phyloP scores from a whole-genome alignment of 2,113 vertebrate genomes.

The Macaca mulatta region DNA sequence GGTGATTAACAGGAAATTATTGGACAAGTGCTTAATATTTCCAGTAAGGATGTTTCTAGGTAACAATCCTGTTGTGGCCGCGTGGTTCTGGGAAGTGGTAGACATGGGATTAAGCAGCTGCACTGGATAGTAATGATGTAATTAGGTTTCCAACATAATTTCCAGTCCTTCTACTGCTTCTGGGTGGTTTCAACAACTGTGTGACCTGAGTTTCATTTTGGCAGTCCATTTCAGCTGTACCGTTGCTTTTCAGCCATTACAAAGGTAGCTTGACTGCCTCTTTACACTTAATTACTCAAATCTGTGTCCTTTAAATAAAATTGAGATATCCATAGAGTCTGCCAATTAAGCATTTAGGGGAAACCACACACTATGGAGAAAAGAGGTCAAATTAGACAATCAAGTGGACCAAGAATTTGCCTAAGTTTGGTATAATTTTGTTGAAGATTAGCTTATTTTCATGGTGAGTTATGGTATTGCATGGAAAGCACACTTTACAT shows the following conservation, averaged over 20 bases:
- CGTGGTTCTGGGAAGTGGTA: conserved; percentile 53
- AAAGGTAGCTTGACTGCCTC: neutral
- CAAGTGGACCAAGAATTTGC: neutral
- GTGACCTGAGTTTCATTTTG: neutral
- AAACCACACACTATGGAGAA: neutral
- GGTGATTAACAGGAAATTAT: conserved; percentile 52
- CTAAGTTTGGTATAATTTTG: neutral
- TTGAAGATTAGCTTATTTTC: neutral
- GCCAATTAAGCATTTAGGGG: neutral
- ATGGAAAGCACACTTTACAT: neutral
- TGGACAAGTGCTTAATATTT: conserved; percentile 50
- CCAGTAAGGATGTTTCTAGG: conserved; percentile 65
- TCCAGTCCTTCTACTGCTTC: conserved; percentile 30
- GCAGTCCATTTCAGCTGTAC: neutral
- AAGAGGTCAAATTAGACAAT: neutral
- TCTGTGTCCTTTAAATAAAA: neutral
- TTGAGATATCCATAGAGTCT: neutral
- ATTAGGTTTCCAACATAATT: conserved; percentile 46
- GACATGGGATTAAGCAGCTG: conserved; percentile 58
- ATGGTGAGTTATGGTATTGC: neutral
- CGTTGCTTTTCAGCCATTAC: neutral
- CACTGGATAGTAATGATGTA: conserved; percentile 40
- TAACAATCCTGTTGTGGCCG: conserved; percentile 50
- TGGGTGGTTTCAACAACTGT: conserved; percentile 23
- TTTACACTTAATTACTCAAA: neutral